These are phyloP conservation scores for Sipha maydis DNA, from an alignment of 2,888 invertebrate species.

Conservation along the genomic window DNA sequence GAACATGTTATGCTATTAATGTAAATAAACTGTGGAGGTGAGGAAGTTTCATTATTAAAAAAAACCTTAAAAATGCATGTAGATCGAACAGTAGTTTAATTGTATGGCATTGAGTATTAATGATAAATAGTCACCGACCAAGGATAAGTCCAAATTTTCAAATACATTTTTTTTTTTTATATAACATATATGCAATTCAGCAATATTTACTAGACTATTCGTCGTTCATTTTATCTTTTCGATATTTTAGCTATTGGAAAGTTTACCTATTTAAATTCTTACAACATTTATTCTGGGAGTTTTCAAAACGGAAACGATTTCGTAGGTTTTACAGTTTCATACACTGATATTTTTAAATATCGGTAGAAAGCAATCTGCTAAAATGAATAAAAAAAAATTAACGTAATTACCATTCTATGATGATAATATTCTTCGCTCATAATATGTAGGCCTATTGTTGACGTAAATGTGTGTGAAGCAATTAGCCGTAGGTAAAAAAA, in stretches of 20 bases:
- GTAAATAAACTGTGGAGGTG: no score
- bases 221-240: neutral
- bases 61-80: no score
- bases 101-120: no score
- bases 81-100: no score
- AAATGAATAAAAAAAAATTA: conserved; percentile 8
- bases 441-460: conserved; percentile 41
- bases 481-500: conserved; percentile 50
- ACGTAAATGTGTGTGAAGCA: conserved; percentile 23
- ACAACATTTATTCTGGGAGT: neutral
- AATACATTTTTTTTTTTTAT: no score
- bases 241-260: neutral
- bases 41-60: no score
- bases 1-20: no score
- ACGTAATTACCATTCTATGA: neutral
- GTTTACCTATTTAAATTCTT: no score
- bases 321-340: neutral
- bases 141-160: no score
- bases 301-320: neutral
- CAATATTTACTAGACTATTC: no score
- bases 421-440: neutral
- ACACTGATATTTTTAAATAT: neutral
- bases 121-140: no score
- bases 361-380: conserved; percentile 4
- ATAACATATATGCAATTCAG: no score